A percentile compares a stretch with the other conserved stretches of the same genome.
Conservation (phyloP, 2,113 vertebrate genomes). For the Mionectes macconnelli region DNA sequence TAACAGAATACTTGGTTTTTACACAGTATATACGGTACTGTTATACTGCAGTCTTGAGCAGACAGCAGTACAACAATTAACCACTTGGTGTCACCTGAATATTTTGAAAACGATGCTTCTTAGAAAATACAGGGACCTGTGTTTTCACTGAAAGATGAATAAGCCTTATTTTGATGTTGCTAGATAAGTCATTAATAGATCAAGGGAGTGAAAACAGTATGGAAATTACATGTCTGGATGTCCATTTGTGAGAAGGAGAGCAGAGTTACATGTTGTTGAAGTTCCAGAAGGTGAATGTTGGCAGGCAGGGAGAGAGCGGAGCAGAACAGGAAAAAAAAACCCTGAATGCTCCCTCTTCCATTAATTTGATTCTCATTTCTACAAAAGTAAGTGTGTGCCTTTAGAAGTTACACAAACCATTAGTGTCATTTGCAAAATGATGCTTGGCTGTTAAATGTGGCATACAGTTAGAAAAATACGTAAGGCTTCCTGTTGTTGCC, state of each 20-base stretch:
- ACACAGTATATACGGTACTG: background rate
- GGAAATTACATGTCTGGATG: background rate
- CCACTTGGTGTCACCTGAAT: slow-evolving; percentile 57
- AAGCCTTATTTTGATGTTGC: background rate
- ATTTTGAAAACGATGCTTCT: background rate
- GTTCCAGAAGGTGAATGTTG: background rate
- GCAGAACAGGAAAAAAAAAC: background rate
- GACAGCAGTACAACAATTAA: slow-evolving; percentile 4
- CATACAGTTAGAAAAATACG: background rate
- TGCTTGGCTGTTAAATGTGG: background rate
- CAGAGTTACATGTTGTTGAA: background rate
- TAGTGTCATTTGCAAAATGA: background rate
- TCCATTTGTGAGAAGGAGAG: background rate
- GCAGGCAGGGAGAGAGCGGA: fast-evolving
- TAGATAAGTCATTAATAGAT: background rate
- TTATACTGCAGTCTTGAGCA: background rate
- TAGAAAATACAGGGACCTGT: background rate
- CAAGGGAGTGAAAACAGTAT: background rate
- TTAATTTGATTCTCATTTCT: background rate
- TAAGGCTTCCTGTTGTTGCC: background rate
- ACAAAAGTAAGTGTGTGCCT: background rate
- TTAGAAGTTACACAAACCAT: background rate
- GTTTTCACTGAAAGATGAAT: background rate
- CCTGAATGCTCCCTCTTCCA: background rate
- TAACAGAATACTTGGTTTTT: background rate